These are phyloP conservation scores for Zaprionus obscuricornis DNA, from an alignment of 2,888 invertebrate genomes.

Conservation along the genomic window DNA sequence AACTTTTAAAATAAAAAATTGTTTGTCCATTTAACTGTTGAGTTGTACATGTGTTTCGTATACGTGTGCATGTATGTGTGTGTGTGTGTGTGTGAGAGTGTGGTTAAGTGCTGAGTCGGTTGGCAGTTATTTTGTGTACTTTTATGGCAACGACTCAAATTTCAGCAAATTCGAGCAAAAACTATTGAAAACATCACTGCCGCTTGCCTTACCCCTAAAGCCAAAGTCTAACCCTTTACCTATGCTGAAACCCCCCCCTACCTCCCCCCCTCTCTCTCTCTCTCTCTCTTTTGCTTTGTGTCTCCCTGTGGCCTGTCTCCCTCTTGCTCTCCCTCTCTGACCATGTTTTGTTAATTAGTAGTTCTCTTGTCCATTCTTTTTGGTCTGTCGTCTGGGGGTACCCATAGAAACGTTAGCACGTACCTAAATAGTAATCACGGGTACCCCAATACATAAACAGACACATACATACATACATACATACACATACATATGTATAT, in stretches of 20 bases:
- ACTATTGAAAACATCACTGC: conserved; percentile 30
- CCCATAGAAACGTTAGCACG: conserved; percentile 57
- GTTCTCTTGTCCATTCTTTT: conserved; percentile 37
- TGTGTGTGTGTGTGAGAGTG: no score
- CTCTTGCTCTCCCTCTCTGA: conserved; percentile 7
- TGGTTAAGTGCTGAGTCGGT: conserved; percentile 32
- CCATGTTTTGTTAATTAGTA: conserved; percentile 55
- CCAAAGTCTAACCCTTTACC: no score
- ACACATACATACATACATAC: conserved; percentile 5
- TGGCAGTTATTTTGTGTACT: conserved; percentile 50
- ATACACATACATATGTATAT: neutral
- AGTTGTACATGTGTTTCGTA: conserved; percentile 1
- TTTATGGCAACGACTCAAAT: conserved; percentile 58
- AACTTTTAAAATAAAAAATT: conserved; percentile 58
- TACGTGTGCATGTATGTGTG: conserved; percentile 9
- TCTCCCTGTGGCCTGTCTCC: neutral
- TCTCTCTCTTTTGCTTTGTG: neutral
- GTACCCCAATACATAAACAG: conserved; percentile 7
- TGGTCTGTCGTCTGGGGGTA: conserved; percentile 23
- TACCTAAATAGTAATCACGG: conserved; percentile 19
- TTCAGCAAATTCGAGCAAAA: conserved; percentile 50
- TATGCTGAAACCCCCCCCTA: conserved; percentile 19
- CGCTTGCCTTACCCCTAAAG: no score
- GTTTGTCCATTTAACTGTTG: conserved; percentile 52
- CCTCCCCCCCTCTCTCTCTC: neutral